Evolutionary conservation across 2,888 invertebrate species (phyloP), one percentile per base, ranked within the genome.

Genomic region (Ormyrus thymus): DNA sequence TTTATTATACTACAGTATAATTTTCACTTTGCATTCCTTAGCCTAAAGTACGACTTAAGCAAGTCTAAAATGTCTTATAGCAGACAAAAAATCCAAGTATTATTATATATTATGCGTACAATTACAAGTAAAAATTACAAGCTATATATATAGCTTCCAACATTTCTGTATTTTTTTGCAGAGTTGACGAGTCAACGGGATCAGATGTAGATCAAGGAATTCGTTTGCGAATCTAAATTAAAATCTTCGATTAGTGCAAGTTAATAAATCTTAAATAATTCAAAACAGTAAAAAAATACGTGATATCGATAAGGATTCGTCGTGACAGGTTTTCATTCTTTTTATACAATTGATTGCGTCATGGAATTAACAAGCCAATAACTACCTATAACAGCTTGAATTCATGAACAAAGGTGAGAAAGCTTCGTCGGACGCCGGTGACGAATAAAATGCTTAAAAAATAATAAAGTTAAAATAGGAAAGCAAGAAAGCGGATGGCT

Each of bases 81-180:
- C 50, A 9, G 13, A 70, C 29, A 59, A 58, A 46, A 53, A 66
- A 66, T 29, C 11, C 13, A 29, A 29, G 29, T 29, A 29, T 29
- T 29, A 4, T 29, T 29, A 29, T 29, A 53, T 66, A 69, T 71
- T 78, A 78, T 69, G 69, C 58, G 55, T 74, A 69, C 15, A 56
- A 55, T 58, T 74, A 69, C 15, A 56, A 55, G 51, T 72, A 64
- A 76, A 62, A 48, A 71, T 65, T 76, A 78, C 56, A 73, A 56
- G 56, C n/a, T 50, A 13, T 46, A 7, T 9, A 29, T 29, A 29
- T 29, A 29, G 29, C 29, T 29, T 29, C 29, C 29, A 29, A 29
- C 29, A 29, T 29, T 29, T 29, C 29, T 4, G 29, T 29, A 29
- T 29, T 29, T 29, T 29, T 29, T 59, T 15, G 11, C 0, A 62